Base-by-base conservation (phyloP, 1,140 invertebrate species). In the Drosophila insularis region DNA sequence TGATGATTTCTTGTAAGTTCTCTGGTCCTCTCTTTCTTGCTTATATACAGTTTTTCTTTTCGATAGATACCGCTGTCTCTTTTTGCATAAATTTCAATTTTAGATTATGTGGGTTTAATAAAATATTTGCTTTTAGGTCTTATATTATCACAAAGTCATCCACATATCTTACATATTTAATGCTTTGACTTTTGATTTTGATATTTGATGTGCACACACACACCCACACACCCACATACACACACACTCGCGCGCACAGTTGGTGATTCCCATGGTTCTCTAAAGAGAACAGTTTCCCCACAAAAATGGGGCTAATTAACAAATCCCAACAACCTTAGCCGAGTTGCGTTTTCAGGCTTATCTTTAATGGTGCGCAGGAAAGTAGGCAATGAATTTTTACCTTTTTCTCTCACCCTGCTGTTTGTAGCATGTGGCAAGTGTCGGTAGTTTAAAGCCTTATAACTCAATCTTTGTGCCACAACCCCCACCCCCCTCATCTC, bases 51-150 rank as follows among this genome's bases (percentile, higher is more conserved):
- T 73, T 65, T 65, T 39, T 35, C 56, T 11, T 59, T 37, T 37
- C 10, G 11, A 11, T 54, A 50, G 43, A 21, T 73, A 19, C 35
- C 11, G 10, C 43, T 39, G 46, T 54, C 53, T 27, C 32, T 77
- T 71, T 58, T 78, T 54, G 79, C 75, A 82, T 87, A 82, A 87
- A 86, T 86, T 86, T 86, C 82, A 87, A 86, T 86, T 87, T 87
- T 76, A 87, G 78, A 87, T 86, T 87, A 73, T 86, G 71, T 73
- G 75, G 79, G 75, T 75, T 82, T 89, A 76, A 86, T 86, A 82
- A 86, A 82, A 86, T 89, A 89, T 82, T 79, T 87, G 68, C 71
- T 72, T 65, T 69, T 81, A 72, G 80, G 70, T 58, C 39, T 56
- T 63, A 64, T 63, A 66, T 55, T 59, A 23, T 37, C 32, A 13